phyloP scores from a whole-genome alignment of 2,797 vertebrate genomes.

The Melopsittacus undulatus region DNA sequence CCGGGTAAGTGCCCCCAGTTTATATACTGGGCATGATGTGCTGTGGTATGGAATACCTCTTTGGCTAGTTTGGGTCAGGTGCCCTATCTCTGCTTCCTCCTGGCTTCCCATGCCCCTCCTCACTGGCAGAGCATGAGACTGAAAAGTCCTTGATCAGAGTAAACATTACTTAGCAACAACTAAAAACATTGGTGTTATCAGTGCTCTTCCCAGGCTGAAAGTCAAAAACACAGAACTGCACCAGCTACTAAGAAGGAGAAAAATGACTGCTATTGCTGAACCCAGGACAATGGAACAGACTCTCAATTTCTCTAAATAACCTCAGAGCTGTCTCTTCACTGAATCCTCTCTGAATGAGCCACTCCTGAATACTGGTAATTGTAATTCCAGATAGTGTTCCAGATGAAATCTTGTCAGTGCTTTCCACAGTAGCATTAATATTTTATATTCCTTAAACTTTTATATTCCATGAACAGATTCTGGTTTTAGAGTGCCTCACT shows the following conservation, averaged over 20 bases:
- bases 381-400: background rate
- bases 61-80: background rate
- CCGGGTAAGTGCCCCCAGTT: background rate
- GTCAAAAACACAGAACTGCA: background rate
- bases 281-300: background rate
- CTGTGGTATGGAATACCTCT: background rate
- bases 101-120: too few species aligned
- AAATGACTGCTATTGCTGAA: background rate
- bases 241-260: background rate
- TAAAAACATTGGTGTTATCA: background rate
- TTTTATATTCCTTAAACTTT: constrained; percentile 36
- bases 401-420: background rate
- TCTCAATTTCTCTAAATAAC: background rate
- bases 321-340: background rate
- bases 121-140: too few species aligned
- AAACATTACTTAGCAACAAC: too few species aligned
- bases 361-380: background rate
- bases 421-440: constrained; percentile 15
- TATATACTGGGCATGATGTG: background rate
- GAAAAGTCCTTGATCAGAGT: too few species aligned
- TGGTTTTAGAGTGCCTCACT: background rate
- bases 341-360: background rate
- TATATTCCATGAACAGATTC: background rate
- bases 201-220: background rate
- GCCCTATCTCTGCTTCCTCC: too few species aligned